Evolutionary conservation across 2,888 invertebrate genomes (phyloP).

Genomic region (Holacanthella duospinosa): DNA sequence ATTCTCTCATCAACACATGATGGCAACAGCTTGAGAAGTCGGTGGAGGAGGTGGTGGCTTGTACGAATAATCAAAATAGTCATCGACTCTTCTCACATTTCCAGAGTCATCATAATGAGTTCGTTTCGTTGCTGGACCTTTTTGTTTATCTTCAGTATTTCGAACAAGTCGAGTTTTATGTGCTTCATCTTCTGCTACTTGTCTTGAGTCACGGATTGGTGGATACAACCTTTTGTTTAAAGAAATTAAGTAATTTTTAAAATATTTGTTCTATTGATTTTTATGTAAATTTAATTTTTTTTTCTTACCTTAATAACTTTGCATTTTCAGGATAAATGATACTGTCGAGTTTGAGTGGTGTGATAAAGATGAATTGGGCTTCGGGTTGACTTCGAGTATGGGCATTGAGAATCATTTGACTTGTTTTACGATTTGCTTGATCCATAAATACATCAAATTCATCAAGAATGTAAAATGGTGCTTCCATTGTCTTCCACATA

Average conservation of each 20-base stretch:
- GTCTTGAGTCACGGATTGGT: neutral
- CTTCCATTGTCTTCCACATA: slow-evolving; percentile 81
- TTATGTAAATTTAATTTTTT: neutral
- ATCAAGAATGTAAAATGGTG: slow-evolving; percentile 88
- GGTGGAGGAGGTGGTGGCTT: neutral
- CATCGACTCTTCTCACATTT: neutral
- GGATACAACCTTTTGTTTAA: neutral
- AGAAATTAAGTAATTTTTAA: neutral
- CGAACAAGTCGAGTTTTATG: neutral
- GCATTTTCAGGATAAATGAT: slow-evolving; percentile 46
- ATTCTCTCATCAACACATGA: no score
- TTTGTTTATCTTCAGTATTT: neutral
- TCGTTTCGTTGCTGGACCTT: neutral
- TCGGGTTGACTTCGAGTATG: slow-evolving; percentile 57
- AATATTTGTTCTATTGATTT: neutral
- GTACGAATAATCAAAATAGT: neutral
- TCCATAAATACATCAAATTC: slow-evolving; percentile 98
- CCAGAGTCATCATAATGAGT: neutral
- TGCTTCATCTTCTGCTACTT: neutral
- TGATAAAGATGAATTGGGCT: slow-evolving; percentile 78
- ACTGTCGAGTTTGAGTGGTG: slow-evolving; percentile 66
- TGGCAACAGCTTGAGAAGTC: neutral
- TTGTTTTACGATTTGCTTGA: slow-evolving; percentile 66
- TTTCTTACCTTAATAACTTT: slow-evolving; percentile 51
- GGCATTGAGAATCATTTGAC: slow-evolving; percentile 64